Evolutionary conservation across 2,113 vertebrate species (phyloP).

Genomic region (Odocoileus virginianus): DNA sequence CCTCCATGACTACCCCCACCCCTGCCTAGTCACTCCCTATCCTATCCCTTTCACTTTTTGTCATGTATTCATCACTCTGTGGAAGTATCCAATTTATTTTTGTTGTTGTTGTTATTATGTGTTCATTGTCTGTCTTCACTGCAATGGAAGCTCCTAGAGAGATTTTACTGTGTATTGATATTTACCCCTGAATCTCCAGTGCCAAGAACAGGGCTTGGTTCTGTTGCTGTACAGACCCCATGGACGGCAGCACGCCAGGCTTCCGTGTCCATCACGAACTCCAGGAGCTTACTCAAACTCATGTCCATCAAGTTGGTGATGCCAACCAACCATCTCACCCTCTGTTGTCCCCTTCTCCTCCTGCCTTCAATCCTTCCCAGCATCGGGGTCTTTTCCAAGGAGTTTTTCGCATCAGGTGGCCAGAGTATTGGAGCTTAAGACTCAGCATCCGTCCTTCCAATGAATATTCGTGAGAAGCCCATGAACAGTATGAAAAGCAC

Average conservation of each 20-base stretch:
- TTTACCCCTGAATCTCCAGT: neutral
- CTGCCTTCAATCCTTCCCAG: neutral
- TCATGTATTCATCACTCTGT: neutral
- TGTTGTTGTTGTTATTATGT: neutral
- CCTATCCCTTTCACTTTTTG: neutral
- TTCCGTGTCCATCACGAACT: neutral
- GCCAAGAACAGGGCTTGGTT: neutral
- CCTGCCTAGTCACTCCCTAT: too few species aligned
- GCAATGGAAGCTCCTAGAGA: neutral
- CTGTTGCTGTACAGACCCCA: neutral
- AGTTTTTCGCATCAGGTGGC: neutral
- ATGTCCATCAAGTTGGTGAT: neutral
- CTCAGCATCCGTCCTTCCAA: neutral
- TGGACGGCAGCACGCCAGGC: neutral
- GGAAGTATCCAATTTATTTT: fast-evolving
- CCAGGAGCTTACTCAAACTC: neutral
- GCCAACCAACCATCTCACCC: neutral
- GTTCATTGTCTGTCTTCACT: neutral
- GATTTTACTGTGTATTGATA: neutral
- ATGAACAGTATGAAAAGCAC: neutral
- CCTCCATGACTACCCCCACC: neutral
- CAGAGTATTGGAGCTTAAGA: neutral
- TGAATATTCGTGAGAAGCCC: neutral
- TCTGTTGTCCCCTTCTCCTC: neutral
- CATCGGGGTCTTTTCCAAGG: neutral